Conservation (phyloP, 1,140 invertebrate genomes). For the Goniozus legneri region DNA sequence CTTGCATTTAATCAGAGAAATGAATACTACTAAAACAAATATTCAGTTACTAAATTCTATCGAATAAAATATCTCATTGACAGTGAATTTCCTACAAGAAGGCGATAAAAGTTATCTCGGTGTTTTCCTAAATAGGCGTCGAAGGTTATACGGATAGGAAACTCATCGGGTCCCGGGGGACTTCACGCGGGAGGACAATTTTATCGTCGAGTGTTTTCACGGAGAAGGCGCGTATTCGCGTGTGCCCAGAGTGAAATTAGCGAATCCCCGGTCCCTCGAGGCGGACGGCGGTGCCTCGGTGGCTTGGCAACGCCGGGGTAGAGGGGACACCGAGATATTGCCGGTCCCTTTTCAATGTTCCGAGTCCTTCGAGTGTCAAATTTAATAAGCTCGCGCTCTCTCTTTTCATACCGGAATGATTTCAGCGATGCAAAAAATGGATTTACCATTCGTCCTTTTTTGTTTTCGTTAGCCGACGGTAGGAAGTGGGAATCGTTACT, state of each 20-base stretch:
- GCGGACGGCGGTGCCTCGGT: conserved; percentile 15
- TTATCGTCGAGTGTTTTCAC: conserved; percentile 28
- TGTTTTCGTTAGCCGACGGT: not conserved
- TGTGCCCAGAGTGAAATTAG: conserved; percentile 47
- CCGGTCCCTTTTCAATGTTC: conserved; percentile 54
- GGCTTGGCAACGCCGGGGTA: conserved; percentile 10
- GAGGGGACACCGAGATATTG: conserved; percentile 31
- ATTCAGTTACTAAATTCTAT: too few species aligned
- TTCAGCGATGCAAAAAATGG: not conserved
- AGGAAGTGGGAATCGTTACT: too few species aligned
- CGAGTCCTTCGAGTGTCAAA: conserved; percentile 54
- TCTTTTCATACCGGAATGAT: conserved; percentile 15
- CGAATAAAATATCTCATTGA: too few species aligned
- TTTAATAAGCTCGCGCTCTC: conserved; percentile 43
- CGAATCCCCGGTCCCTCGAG: conserved; percentile 42
- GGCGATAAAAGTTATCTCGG: too few species aligned
- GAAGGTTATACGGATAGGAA: not conserved
- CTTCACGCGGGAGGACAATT: conserved; percentile 26
- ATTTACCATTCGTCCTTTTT: conserved; percentile 1
- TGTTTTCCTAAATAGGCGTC: too few species aligned
- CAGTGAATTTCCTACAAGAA: too few species aligned
- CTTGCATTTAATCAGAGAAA: too few species aligned
- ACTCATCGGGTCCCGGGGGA: conserved; percentile 4
- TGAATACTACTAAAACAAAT: too few species aligned
- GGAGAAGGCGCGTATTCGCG: conserved; percentile 21